Percentiles rank a stretch among this genome's conserved stretches.
These are phyloP conservation scores for Pelvicachromis taeniatus DNA, from an alignment of 2,113 vertebrate species.

Conservation along the genomic window DNA sequence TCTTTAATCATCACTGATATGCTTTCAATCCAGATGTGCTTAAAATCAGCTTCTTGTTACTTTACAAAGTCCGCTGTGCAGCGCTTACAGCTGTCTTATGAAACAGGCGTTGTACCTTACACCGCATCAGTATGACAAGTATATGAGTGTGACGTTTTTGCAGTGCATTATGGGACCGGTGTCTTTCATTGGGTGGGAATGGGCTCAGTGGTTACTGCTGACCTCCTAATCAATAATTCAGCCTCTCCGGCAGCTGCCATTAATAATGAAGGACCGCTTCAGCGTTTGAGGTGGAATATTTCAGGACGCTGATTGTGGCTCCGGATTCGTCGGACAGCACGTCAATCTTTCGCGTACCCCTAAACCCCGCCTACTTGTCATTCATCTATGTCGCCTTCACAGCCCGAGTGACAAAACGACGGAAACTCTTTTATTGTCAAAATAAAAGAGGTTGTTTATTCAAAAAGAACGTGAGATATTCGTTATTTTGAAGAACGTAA, in stretches of 20 bases:
- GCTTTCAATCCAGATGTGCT: background rate
- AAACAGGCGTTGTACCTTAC: background rate
- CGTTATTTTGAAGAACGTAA: background rate
- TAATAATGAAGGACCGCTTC: constrained; percentile 56
- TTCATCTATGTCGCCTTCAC: constrained; percentile 27
- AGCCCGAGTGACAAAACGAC: background rate
- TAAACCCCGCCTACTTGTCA: constrained; percentile 30
- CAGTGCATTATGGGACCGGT: background rate
- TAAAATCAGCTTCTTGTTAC: background rate
- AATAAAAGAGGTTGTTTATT: background rate
- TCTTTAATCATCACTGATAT: background rate
- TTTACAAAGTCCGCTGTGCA: background rate
- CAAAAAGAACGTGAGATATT: background rate
- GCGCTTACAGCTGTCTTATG: background rate
- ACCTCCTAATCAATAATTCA: constrained; percentile 69
- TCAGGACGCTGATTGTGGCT: background rate
- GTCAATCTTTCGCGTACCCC: background rate
- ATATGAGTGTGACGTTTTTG: background rate
- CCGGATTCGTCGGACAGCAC: constrained; percentile 11
- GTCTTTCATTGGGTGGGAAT: background rate
- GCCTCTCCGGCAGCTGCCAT: constrained; percentile 36
- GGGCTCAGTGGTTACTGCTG: constrained; percentile 32
- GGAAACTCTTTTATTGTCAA: background rate
- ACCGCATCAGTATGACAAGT: background rate
- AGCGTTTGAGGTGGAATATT: constrained; percentile 42